Evolutionary conservation across 2,113 vertebrate species (phyloP).

Genomic region (Pelecanus crispus): DNA sequence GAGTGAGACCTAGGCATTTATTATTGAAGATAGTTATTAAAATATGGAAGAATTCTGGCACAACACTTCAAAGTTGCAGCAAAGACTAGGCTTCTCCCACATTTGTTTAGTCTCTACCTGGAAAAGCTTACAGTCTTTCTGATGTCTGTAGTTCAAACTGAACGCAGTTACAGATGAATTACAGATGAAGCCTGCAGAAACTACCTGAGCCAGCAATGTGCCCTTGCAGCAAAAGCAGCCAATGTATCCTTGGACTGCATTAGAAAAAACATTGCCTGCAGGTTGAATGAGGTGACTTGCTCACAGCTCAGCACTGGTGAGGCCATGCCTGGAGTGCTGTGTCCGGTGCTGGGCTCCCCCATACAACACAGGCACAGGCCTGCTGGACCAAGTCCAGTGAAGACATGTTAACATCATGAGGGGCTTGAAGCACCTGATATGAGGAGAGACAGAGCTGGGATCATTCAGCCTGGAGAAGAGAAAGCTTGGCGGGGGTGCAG

Average conservation of each 20-base stretch:
- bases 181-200: not conserved
- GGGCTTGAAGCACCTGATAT: not conserved
- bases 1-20: not conserved
- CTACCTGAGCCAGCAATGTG: not conserved
- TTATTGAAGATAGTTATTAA: not conserved
- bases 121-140: not conserved
- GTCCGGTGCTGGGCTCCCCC: not conserved
- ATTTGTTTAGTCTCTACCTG: not conserved
- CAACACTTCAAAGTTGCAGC: not conserved
- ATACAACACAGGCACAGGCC: not conserved
- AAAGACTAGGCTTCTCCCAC: not conserved
- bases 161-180: not conserved
- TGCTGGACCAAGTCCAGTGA: not conserved
- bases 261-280: not conserved
- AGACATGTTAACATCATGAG: not conserved
- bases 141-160: not conserved
- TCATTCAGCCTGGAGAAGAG: not conserved
- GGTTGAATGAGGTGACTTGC: fast-evolving
- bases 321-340: not conserved
- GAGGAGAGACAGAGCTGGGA: not conserved
- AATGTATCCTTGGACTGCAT: fast-evolving
- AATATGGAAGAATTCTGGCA: not conserved
- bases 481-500: not conserved
- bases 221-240: not conserved
- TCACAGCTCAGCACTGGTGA: not conserved